Evolutionary conservation across 2,888 invertebrate species (phyloP).

Genomic region (Unio delphinus): DNA sequence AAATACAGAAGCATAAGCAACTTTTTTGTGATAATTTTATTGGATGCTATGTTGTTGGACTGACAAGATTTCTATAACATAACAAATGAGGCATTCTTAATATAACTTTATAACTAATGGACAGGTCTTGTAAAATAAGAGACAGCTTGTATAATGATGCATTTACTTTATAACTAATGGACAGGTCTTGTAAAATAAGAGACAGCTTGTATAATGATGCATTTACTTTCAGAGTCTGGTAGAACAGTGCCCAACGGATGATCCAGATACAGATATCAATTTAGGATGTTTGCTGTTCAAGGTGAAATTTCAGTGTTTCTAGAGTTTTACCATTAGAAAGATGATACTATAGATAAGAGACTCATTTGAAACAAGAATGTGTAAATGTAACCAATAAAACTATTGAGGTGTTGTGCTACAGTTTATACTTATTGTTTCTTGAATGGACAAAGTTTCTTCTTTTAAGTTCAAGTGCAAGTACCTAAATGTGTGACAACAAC

Average conservation of each 20-base stretch:
- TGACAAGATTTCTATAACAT: not conserved
- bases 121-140: not conserved
- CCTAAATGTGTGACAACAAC: no score
- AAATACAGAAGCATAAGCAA: no score
- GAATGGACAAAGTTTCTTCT: no score
- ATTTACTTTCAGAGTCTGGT: constrained; percentile 78
- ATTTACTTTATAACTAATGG: constrained; percentile 9
- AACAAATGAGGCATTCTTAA: not conserved
- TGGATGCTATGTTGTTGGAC: no score
- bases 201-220: not conserved
- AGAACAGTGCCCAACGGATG: constrained; percentile 89
- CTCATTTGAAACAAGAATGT: no score
- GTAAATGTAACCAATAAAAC: no score
- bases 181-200: not conserved
- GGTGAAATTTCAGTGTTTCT: constrained; percentile 72
- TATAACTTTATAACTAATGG: constrained; percentile 2
- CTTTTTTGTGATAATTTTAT: no score
- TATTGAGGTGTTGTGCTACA: no score
- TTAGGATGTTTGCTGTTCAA: constrained; percentile 95
- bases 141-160: not conserved
- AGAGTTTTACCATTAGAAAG: no score
- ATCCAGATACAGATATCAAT: constrained; percentile 94
- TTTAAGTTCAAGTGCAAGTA: no score
- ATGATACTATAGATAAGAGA: no score
- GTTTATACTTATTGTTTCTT: no score